Base-by-base conservation (phyloP, 1,140 invertebrate species). In the Drosophila busckii region DNA sequence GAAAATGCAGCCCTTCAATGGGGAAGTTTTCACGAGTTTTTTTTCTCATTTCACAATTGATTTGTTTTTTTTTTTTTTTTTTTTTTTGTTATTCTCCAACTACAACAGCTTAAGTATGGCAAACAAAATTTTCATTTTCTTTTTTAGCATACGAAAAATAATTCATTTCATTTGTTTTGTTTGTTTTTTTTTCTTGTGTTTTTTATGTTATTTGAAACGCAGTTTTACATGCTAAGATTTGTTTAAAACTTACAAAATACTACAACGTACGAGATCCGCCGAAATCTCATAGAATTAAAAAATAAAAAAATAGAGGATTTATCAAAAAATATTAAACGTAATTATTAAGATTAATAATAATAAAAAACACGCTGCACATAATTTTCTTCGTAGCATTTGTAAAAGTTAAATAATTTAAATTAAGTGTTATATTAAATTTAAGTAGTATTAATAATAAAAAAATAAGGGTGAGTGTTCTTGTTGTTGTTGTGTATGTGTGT, bases 241-340 rank as follows among this genome's bases (percentile, higher is more conserved):
- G 42, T 82, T 70, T 82, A 82, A 82, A 82, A 82, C 75, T 82
- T 82, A 82, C 70, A 82, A 60, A 82, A 82, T 82, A 82, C 75
- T 82, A 82, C 75, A 82, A 82, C 75, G 69, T 82, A 82, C 60
- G 75, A 82, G 75, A 82, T 82, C 75, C 75, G 50, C 62, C 69
- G 65, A 82, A 82, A 82, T 82, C 75, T 82, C 75, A 82, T 80
- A 80, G 73, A 70, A 80, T 73, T 80, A 64, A 41, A 44, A 45
- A 53, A 46, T 41, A 31, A 38, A 25, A 48, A n/a, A n/a, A n/a
- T n/a, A n/a, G n/a, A n/a, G n/a, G n/a, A n/a, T n/a, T n/a, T n/a
- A n/a, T n/a, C n/a, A n/a, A n/a, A n/a, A n/a, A n/a, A n/a, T n/a
- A n/a, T n/a, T n/a, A n/a, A n/a, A n/a, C n/a, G n/a, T n/a, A n/a